phyloP scores from a whole-genome alignment of 2,797 vertebrate species.

The Erpetoichthys calabaricus region DNA sequence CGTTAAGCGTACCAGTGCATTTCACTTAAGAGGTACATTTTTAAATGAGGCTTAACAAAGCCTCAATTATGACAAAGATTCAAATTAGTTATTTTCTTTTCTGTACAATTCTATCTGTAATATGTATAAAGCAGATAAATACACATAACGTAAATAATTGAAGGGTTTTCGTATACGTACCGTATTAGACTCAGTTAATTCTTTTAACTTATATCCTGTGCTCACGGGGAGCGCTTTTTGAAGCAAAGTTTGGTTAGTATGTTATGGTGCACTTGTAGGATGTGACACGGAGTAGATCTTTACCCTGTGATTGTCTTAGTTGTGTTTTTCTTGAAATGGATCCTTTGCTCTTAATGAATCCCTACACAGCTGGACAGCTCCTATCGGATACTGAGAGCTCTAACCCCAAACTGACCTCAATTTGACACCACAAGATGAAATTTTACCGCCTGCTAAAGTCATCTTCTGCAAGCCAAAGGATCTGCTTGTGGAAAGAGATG shows the following conservation, averaged over 20 bases:
- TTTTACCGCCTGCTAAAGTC: conserved; percentile 89
- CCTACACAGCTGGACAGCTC: conserved; percentile 93
- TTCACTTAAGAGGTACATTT: no score
- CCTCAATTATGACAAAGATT: no score
- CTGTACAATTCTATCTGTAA: no score
- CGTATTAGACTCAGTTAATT: neutral
- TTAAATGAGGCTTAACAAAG: no score
- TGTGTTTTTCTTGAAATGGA: conserved; percentile 94
- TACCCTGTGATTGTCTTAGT: conserved; percentile 76
- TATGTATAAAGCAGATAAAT: no score
- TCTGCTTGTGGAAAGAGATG: conserved; percentile 45
- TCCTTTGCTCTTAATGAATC: conserved; percentile 82
- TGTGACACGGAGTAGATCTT: conserved; percentile 70
- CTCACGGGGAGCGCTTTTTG: neutral
- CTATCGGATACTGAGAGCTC: conserved; percentile 89
- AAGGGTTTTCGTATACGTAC: no score
- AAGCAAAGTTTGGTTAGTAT: conserved; percentile 11
- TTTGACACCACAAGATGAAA: conserved; percentile 95
- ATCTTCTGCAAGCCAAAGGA: conserved; percentile 60
- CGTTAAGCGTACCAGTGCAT: no score
- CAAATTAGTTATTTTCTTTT: no score
- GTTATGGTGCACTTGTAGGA: conserved; percentile 63
- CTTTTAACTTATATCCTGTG: neutral
- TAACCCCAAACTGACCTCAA: conserved; percentile 97
- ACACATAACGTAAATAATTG: no score